Percentiles rank a stretch among this genome's conserved stretches.
phyloP scores from a whole-genome alignment of 37 sponge, comb jelly and placozoan species.

The Ephydatia muelleri region DNA sequence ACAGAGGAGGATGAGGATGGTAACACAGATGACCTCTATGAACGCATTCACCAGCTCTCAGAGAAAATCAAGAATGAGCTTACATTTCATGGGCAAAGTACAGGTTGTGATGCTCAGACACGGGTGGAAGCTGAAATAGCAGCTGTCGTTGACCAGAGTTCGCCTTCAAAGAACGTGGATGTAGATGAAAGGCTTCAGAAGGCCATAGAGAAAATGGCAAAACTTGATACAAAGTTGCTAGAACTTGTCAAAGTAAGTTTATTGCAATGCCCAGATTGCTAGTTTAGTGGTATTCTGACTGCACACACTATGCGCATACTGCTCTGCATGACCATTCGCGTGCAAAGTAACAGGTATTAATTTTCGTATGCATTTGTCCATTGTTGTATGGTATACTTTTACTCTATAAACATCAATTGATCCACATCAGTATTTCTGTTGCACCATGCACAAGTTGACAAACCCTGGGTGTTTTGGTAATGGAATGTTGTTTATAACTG shows the following conservation, averaged over 20 bases:
- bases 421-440: no score
- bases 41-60: constrained; percentile 7
- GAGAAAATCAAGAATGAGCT: constrained; percentile 18
- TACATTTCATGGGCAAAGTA: background rate
- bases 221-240: constrained; percentile 43
- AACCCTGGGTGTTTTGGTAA: no score
- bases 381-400: background rate
- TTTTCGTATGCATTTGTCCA: no score
- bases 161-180: background rate
- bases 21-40: background rate
- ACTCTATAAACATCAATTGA: no score
- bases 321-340: no score
- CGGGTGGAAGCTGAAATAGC: background rate
- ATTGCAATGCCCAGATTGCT: background rate
- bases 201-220: constrained; percentile 53
- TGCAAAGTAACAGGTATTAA: no score
- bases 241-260: constrained; percentile 24
- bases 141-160: background rate
- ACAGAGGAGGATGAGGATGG: background rate
- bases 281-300: background rate
- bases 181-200: constrained; percentile 28
- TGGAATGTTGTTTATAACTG: no score
- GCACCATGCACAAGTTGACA: no score
- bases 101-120: background rate
- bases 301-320: background rate